Base-by-base conservation (phyloP, 2,797 vertebrate species). In the Phrynocephalus vlangalii region DNA sequence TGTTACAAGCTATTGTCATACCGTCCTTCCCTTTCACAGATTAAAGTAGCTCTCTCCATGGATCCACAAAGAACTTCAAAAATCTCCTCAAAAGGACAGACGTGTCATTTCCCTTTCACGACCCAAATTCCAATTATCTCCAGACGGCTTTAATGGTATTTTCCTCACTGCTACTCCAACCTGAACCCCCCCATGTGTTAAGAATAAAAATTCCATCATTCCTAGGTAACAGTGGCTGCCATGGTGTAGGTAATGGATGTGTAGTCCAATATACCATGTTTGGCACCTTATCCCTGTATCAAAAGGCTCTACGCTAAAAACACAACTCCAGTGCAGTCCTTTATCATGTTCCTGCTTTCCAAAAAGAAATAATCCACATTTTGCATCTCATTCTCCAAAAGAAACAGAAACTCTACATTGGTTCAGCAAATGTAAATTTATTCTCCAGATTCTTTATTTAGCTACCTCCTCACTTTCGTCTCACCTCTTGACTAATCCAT, bases 21-120 rank as follows among this genome's bases (percentile, higher is more conserved):
- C 94, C 83, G 90, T 93, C 70, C 2, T 86, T 85, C 90, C 90
- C 88, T 76, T 78, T 87, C 90, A 90, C 88, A 89, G 86, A 84
- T 88, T 93, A 92, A 89, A 73, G 88, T 91, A 78, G 30, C 91
- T 90, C 91, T 88, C 86, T 80, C 90, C 91, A 87, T 26, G 38
- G 20, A 67, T 67, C 68, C 89, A 79, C 1, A 63, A 90, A 88
- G 90, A 89, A 90, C 87, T 93, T 28, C 75, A 94, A 82, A 90
- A 83, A 85, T 84, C 89, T 93, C 87, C 90, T 82, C 85, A 84
- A 86, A 93, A 30, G 85, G 50, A 88, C 2, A 26, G 82, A 79
- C 81, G 85, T 22, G n/a, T 16, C 30, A 79, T 38, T 28, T 38
- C 1, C 38, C 30, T 60, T 70, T 52, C 88, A 3, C 38, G 3